Conservation (phyloP, 2,113 vertebrate species). For the Trinectes maculatus region DNA sequence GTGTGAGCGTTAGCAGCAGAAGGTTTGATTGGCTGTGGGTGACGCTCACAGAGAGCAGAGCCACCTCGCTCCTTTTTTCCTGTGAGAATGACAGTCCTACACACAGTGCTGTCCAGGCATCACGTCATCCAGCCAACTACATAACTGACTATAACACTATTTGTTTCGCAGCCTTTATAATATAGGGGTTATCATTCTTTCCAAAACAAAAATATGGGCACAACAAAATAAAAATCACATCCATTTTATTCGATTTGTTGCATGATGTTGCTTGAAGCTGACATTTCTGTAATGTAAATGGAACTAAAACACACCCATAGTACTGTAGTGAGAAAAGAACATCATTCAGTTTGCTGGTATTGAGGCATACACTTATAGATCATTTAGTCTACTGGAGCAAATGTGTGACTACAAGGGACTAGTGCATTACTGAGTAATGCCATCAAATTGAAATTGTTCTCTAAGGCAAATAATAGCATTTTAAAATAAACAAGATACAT, state of each 20-base stretch:
- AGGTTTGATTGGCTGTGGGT: conserved; percentile 67
- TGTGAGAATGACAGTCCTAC: conserved; percentile 65
- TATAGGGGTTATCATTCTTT: conserved; percentile 51
- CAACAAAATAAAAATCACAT: conserved; percentile 30
- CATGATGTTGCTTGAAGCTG: conserved; percentile 21
- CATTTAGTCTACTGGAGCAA: not conserved
- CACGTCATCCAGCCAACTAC: conserved; percentile 56
- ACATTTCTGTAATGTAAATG: conserved; percentile 29
- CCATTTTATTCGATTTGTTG: conserved; percentile 11
- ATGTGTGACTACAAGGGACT: conserved; percentile 1
- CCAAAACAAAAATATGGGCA: conserved; percentile 21
- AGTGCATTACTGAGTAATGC: too few relatives aligned
- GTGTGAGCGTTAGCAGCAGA: conserved; percentile 68
- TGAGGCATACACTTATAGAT: not conserved
- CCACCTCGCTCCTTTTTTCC: conserved; percentile 62
- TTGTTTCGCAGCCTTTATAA: conserved; percentile 51
- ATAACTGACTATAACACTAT: conserved; percentile 65
- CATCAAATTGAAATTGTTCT: too few relatives aligned
- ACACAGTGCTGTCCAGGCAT: conserved; percentile 59
- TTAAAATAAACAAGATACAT: not conserved
- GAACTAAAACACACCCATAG: conserved; percentile 13
- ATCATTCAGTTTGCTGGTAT: conserved; percentile 17
- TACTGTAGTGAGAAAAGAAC: not conserved
- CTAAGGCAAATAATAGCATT: not conserved
- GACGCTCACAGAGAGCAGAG: conserved; percentile 38